Evolutionary conservation across 2,797 vertebrate species (phyloP).

Genomic region (Cyclopterus lumpus): DNA sequence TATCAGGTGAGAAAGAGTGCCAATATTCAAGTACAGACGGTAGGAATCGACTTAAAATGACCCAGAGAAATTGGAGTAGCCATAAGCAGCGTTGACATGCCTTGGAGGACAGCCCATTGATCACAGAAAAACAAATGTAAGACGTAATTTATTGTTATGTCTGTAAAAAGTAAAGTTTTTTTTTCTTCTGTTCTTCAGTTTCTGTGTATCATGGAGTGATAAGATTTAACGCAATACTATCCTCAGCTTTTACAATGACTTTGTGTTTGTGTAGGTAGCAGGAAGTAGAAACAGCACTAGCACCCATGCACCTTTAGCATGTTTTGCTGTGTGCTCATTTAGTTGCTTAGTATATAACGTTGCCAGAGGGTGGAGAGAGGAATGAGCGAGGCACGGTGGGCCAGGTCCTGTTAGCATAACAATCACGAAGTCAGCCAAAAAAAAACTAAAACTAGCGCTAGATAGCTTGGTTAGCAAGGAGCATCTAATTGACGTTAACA

Average conservation of each 20-base stretch:
- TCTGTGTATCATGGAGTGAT: background rate
- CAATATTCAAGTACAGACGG: background rate
- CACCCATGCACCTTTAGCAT: background rate
- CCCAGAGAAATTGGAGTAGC: background rate
- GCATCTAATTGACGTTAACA: no score
- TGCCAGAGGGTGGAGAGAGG: no score
- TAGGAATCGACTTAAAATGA: background rate
- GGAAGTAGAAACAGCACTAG: background rate
- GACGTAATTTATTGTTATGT: background rate
- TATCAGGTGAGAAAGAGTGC: no score
- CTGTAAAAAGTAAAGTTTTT: background rate
- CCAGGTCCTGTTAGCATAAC: no score
- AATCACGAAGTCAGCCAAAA: no score
- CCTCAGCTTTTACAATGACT: background rate
- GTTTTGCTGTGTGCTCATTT: no score
- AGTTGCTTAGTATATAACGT: no score
- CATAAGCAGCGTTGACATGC: background rate
- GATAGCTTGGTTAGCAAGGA: no score
- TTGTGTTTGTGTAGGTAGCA: background rate
- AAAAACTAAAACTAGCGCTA: no score
- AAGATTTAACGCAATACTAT: background rate
- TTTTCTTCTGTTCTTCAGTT: background rate
- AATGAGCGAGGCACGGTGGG: no score
- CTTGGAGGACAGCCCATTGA: background rate
- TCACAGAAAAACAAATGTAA: background rate